Evolutionary conservation across 2,888 invertebrate genomes (phyloP), one percentile per base, ranked within the genome.

Genomic region (Cynaeus angustus): DNA sequence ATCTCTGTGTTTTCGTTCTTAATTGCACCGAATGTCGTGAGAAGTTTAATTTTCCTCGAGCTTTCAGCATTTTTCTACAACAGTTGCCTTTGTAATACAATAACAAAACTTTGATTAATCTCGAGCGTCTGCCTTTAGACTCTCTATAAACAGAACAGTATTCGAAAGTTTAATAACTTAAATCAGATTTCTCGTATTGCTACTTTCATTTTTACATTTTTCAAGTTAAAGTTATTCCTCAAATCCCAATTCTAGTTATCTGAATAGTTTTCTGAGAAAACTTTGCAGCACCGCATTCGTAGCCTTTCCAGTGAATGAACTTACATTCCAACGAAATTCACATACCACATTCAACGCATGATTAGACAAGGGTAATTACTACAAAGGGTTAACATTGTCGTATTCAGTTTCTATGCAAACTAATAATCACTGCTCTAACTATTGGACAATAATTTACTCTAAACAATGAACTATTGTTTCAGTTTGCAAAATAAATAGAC

Each of bases 401-500:
- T 21, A 41, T 4, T 45, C 28, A 28, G 28, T 12, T 59, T 59
- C 56, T 30, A 10, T 16, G 46, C 46, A 59, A 59, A 48, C 56
- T 56, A 66, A 56, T 56, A 66, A 66, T 38, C 12, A 14, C 33
- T 48, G 61, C 16, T 61, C 28, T 46, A 48, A 61, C 48, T 45
- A 46, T 41, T 41, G 65, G 65, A 53, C 55, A 55, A 65, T 66
- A 48, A 56, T 48, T 66, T 66, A 48, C 37, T 48, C n/a, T 28
- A 33, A 56, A 56, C 66, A 66, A 66, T 66, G 45, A 48, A 66
- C 26, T 52, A 65, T 65, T 65, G 65, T 66, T 37, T 7, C 33
- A 28, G 37, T 41, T 52, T 41, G 33, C 41, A n/a, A 12, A 26
- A 53, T 52, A 55, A 46, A 66, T 26, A 56, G 28, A 48, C 38